Base-by-base conservation (phyloP, 2,888 invertebrate genomes). In the Tubulanus polymorphus region DNA sequence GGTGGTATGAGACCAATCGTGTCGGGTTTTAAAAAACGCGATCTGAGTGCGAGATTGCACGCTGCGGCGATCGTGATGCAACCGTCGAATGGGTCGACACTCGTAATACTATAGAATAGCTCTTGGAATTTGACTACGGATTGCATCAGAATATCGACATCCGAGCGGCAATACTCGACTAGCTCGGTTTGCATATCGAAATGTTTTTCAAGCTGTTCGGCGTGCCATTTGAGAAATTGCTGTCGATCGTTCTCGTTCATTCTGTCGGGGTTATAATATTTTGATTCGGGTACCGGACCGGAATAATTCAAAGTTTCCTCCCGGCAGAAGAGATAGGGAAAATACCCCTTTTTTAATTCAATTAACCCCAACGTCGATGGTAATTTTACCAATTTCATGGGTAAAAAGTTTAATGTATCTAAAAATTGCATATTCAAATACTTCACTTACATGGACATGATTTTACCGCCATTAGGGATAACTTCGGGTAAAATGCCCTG, bases 101-200 rank as follows among this genome's bases (percentile, higher is more conserved):
- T 52, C 25, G 47, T 47, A 2, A 27, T 30, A 1, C 25, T 23
- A 0, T 23, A 27, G 20, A 58, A 54, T 1, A 55, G 10, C 5
- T 55, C 32, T 28, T 54, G 20, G 29, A 63, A 62, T 25, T 57
- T 51, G 51, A 51, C 18, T 35, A 46, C 15, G 26, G 49, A 51
- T 25, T 47, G 20, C 23, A 52, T 23, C 26, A 60, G 48, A 18
- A 60, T 56, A 32, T 56, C 56, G 2, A 67, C 63, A 54, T 67
- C 65, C 1, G 45, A 50, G 8, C 28, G 27, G 45, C 67, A 67
- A 47, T 65, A 68, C 18, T 54, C 52, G 3, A 27, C 32, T 5
- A 65, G 50, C 47, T 68, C 63, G n/a, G 54, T 41, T 29, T 55
- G 26, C 51, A 66, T 62, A 53, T 67, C 53, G 45, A 64, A 67